Evolutionary conservation across 2,888 invertebrate species (phyloP).

Genomic region (Unio delphinus): DNA sequence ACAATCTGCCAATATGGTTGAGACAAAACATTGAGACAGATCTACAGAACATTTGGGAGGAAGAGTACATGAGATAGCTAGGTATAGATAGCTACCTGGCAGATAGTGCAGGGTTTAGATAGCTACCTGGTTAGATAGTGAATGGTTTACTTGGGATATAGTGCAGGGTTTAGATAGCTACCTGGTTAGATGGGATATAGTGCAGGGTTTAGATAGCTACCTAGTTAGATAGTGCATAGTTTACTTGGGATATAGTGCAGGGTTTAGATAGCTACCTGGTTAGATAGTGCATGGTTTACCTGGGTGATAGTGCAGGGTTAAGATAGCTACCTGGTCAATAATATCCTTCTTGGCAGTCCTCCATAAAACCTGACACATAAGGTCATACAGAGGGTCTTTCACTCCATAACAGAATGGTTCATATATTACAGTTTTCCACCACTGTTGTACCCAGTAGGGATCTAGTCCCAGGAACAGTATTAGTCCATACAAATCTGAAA

Average conservation of each 20-base stretch:
- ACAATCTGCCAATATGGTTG: too few relatives aligned
- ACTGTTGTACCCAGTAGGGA: conserved; percentile 74
- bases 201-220: conserved; percentile 62
- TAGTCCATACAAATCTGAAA: conserved; percentile 76
- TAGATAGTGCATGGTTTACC: too few relatives aligned
- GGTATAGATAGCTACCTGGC: too few relatives aligned
- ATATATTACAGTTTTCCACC: conserved; percentile 75
- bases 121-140: conserved; percentile 74
- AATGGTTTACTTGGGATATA: background rate
- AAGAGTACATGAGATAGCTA: too few relatives aligned
- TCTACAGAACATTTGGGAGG: too few relatives aligned
- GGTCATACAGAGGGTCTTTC: conserved; percentile 73
- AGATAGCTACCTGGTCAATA: conserved; percentile 75
- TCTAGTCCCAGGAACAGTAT: conserved; percentile 77
- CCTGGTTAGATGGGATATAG: conserved; percentile 73
- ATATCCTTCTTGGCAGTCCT: conserved; percentile 81
- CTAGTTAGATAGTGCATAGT: conserved; percentile 72
- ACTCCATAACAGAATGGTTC: conserved; percentile 74
- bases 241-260: background rate
- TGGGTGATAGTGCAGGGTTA: background rate
- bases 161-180: conserved; percentile 55
- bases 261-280: conserved; percentile 74
- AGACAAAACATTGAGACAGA: too few relatives aligned
- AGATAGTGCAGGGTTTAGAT: background rate
- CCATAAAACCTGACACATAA: conserved; percentile 79